Evolutionary conservation across 2,113 vertebrate species (phyloP), one percentile per base, ranked within the genome.

Genomic region (Bungarus multicinctus): DNA sequence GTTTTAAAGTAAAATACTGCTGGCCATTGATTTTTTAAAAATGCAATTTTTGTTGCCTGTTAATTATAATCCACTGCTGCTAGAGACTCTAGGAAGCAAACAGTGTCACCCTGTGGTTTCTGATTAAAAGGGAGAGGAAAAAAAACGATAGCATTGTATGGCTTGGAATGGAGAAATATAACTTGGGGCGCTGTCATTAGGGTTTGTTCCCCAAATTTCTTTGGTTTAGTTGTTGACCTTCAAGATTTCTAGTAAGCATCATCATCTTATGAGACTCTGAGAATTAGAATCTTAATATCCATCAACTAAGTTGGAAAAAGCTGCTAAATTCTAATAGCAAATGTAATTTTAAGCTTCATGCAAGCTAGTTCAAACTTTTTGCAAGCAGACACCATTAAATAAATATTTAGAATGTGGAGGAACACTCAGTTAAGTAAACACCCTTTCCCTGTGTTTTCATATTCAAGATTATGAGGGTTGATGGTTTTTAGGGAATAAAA

Each of bases 11-110:
- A 87, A 93, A 64, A 45, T 60, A 52, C 39, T 60, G 81, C 55
- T 22, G 20, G 9, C n/a, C 81, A 30, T 93, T 34, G 50, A 22
- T 52, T 52, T 87, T 6, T 58, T 74, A 22, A 7, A 7, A 58
- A 87, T 86, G 54, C 10, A 23, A 47, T 45, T 57, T 81, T 39
- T 34, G 25, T n/a, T 89, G 34, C 94, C 52, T 43, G 25, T 93
- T 93, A 91, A 90, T 94, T 85, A 86, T 91, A 96, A 93, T 93
- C 55, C 90, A 88, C 89, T 43, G 93, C 53, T 86, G 2, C 30
- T 57, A 85, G 90, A 92, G 91, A 54, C 50, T 94, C 30, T 89
- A 85, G 85, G 87, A 92, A 91, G n/a, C 69, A 90, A 69, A 34
- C 69, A 27, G 81, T 93, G 88, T 92, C 87, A 91, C 58, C 89